These are phyloP conservation scores for Ceuthmochares aereus DNA, from an alignment of 2,113 vertebrate species.

Conservation along the genomic window DNA sequence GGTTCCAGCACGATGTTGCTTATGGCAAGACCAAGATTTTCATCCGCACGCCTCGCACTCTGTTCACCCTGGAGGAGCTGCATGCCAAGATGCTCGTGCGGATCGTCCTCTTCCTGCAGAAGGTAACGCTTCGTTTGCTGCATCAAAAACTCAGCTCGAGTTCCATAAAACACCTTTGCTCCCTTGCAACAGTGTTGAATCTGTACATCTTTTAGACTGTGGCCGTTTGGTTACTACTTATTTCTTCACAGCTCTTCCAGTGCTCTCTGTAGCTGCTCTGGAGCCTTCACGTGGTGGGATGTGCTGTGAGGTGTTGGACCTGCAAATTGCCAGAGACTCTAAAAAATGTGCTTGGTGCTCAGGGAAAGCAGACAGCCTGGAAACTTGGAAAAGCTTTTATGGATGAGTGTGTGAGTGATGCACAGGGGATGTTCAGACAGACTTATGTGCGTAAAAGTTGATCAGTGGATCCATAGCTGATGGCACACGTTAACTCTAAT, in stretches of 20 bases:
- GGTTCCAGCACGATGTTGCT: conserved; percentile 92
- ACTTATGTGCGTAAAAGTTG: accelerated
- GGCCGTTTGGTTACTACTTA: not conserved
- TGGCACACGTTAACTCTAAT: not conserved
- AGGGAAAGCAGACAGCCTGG: not conserved
- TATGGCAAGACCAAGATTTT: conserved; percentile 97
- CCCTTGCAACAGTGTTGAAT: too few species aligned
- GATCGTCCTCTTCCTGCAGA: conserved; percentile 96
- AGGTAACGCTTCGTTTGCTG: conserved; percentile 78
- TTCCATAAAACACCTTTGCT: not conserved
- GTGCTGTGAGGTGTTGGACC: not conserved
- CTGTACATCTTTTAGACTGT: not conserved
- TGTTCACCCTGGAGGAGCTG: conserved; percentile 95
- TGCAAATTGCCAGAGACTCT: not conserved
- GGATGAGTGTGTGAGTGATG: not conserved
- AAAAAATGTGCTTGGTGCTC: not conserved
- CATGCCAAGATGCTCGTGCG: conserved; percentile 90
- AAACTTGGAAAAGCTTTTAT: not conserved
- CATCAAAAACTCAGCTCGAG: not conserved
- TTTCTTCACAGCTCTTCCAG: not conserved
- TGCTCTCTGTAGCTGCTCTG: not conserved
- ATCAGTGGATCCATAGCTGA: not conserved
- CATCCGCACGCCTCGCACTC: conserved; percentile 91
- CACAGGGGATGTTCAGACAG: not conserved
- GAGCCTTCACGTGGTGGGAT: not conserved